phyloP scores from a whole-genome alignment of 2,888 invertebrate genomes.

The Trissoscelio sp. region DNA sequence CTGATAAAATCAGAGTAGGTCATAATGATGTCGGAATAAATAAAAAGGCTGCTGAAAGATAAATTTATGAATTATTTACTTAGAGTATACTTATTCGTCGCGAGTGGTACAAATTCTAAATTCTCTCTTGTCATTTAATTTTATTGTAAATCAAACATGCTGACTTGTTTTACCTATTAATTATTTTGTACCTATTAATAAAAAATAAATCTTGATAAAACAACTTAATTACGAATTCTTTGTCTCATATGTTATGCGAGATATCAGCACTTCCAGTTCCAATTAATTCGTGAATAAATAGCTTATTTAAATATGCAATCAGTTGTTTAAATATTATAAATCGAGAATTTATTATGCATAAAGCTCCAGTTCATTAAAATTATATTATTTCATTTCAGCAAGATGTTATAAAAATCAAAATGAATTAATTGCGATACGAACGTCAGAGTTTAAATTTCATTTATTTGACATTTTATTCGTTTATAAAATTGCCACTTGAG shows the following conservation, averaged over 20 bases:
- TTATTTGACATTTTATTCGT: no score
- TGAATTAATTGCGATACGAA: no score
- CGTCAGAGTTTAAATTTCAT: no score
- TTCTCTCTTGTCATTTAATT: not conserved
- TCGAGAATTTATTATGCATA: no score
- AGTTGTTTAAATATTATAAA: no score
- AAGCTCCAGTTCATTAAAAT: no score
- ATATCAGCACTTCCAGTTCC: no score
- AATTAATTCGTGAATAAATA: not conserved
- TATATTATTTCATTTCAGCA: no score
- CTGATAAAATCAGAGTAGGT: slow-evolving; percentile 25
- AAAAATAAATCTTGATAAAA: not conserved
- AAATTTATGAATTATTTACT: slow-evolving; percentile 22
- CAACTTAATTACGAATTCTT: slow-evolving; percentile 4
- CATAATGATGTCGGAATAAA: slow-evolving; percentile 28
- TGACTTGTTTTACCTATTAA: no score
- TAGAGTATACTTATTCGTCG: not conserved
- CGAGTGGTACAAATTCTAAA: not conserved
- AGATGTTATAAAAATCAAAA: no score
- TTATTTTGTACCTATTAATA: not conserved
- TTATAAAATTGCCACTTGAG: no score
- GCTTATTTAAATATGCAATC: not conserved
- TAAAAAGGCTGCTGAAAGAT: slow-evolving; percentile 2
- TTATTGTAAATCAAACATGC: not conserved
- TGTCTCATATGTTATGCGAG: no score